Percentiles rank a stretch among this genome's conserved stretches.
Evolutionary conservation across 2,113 vertebrate genomes (phyloP).

Genomic region (Antidorcas marsupialis): DNA sequence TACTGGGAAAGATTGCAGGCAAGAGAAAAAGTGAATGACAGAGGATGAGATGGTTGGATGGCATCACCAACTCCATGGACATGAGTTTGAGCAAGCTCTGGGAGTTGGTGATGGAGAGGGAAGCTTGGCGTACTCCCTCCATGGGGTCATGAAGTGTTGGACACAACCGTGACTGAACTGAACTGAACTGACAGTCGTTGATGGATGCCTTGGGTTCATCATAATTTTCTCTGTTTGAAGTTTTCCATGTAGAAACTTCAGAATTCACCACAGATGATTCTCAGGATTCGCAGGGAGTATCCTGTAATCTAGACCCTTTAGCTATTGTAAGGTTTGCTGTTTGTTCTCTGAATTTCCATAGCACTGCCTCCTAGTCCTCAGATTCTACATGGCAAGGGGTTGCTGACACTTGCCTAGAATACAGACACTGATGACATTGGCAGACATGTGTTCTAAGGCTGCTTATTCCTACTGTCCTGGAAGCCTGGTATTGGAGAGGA

Average conservation of each 20-base stretch:
- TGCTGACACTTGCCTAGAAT: neutral
- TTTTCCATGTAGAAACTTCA: neutral
- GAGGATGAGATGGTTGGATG: neutral
- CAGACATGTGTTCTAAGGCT: neutral
- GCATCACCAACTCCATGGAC: neutral
- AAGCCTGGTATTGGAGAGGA: neutral
- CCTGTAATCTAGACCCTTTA: neutral
- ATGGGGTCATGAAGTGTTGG: neutral
- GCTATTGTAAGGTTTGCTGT: fast-evolving
- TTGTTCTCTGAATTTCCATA: neutral
- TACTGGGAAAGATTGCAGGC: neutral
- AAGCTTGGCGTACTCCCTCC: fast-evolving
- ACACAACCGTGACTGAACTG: neutral
- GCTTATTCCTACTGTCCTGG: neutral
- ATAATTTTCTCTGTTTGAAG: neutral
- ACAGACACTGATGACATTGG: neutral
- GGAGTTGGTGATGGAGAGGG: neutral
- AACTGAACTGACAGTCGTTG: neutral
- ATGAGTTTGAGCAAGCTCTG: neutral
- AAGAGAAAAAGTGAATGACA: neutral
- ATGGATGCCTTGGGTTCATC: neutral
- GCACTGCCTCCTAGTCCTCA: neutral
- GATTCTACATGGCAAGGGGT: neutral
- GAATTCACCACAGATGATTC: neutral
- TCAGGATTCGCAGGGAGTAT: neutral